Conservation (phyloP, 2,888 invertebrate species). For the Thereva unica region DNA sequence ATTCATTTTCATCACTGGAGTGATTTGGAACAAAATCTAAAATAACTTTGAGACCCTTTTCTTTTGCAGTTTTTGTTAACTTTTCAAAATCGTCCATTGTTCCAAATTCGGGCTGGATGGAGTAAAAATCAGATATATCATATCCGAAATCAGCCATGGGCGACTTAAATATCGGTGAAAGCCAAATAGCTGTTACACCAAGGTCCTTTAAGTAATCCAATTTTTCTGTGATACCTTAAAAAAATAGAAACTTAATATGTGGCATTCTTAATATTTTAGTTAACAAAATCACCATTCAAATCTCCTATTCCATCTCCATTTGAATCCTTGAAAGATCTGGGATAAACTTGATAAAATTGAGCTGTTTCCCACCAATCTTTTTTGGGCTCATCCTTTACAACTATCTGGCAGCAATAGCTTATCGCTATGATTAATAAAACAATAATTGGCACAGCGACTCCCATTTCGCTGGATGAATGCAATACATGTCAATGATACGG, state of each 20-base stretch:
- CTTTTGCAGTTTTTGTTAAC: slow-evolving; percentile 61
- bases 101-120: slow-evolving; percentile 72
- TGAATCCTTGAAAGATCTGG: slow-evolving; percentile 82
- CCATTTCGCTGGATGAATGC: too few relatives aligned
- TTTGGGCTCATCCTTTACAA: slow-evolving; percentile 32
- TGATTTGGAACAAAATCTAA: slow-evolving; percentile 77
- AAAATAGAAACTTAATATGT: slow-evolving; percentile 39
- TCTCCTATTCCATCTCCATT: slow-evolving; percentile 87
- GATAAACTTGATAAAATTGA: slow-evolving; percentile 84
- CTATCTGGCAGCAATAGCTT: too few relatives aligned
- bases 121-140: slow-evolving; percentile 72
- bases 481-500: too few relatives aligned
- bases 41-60: slow-evolving; percentile 59
- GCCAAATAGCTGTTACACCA: slow-evolving; percentile 70
- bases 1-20: slow-evolving; percentile 77
- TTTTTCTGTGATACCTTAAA: slow-evolving; percentile 64
- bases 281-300: slow-evolving; percentile 66
- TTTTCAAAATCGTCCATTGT: slow-evolving; percentile 70
- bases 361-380: slow-evolving; percentile 83
- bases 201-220: slow-evolving; percentile 70
- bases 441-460: too few relatives aligned
- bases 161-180: slow-evolving; percentile 75
- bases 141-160: slow-evolving; percentile 81
- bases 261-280: background rate
- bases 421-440: too few relatives aligned